Base-by-base conservation (phyloP, 2,888 invertebrate genomes). In the Pyrochroa serraticornis region DNA sequence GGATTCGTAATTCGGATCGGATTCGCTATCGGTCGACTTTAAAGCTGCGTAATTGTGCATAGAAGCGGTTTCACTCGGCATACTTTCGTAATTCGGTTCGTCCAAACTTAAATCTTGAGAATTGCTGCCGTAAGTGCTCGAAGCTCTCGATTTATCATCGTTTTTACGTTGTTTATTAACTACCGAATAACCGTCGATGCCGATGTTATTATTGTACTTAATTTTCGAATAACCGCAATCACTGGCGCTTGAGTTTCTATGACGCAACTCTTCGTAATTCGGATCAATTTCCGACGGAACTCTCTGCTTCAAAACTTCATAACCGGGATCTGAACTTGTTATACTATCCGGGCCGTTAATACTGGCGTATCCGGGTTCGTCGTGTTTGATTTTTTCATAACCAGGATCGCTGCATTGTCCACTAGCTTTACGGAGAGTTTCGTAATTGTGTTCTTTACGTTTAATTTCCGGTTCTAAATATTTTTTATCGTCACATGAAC, bases 21-120 rank as follows among this genome's bases (percentile, higher is more conserved):
- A 87, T 74, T 91, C 91, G 71, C 90, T 91, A 63, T 87, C 89
- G 3, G 77, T 78, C 14, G 75, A 75, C 35, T 79, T 79, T 6
- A 79, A 74, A 0, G 87, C 87, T 0, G 82, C 85, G 72, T 87
- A 87, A 58, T 84, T 79, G 39, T 86, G 86, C 62, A 83, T 81
- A 0, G 73, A 38, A 37, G 43, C 30, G 6, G 63, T 66, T 49
- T 81, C 80, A 62, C 79, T 81, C 0, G 86, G 84, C 83, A 91
- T 85, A 1, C 90, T 90, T 74, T 91, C 91, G 72, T 91, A 92
- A 77, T 91, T 90, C 2, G 90, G 89, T 71, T 90, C 91, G 43
- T 75, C 74, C 3, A 66, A 65, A 1, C 82, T 77, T 8, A 65
- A 53, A 51, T 71, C 67, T 43, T 63, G 60, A 1, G 58, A 36